Base-by-base conservation (phyloP, 2,113 vertebrate species). In the Psophia crepitans region DNA sequence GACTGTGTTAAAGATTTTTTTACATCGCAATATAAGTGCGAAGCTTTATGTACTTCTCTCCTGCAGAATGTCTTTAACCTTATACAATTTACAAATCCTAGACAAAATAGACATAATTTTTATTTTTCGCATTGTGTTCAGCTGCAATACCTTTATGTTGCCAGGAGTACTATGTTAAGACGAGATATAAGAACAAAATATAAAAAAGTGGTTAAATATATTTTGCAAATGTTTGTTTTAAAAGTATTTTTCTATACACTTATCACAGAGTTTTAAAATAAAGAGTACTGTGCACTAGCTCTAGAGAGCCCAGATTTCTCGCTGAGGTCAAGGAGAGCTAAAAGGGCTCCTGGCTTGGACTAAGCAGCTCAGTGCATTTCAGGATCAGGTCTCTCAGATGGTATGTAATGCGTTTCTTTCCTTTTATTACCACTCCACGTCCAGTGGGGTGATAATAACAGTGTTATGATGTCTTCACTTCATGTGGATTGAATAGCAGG, bases 381-480 rank as follows among this genome's bases (percentile, higher is more conserved):
- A 87, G 66, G 61, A 92, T 87, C 41, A 43, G 41, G 57, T 64
- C 65, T 84, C 87, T 74, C 39, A 26, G 35, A 56, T 15, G 30
- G 21, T 1, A 2, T 26, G 22, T 69, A 84, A 70, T 60, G 35
- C 0, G 0, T 83, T 92, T 79, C 48, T 87, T 93, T 89, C 77
- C 74, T 61, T 79, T 93, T 93, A 87, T 92, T 95, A 46, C 56
- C 66, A 68, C 35, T 73, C 58, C 14, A 53, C 12, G 3, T 85
- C 58, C 82, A 95, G 37, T 89, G 66, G 32, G 65, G 61, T 95
- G 84, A 93, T 83, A 97, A 92, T 69, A 84, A 37, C 39, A 93
- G n/a, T 8, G 14, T 89, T 95, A 94, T 27, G 66, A 91, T 80
- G 79, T 93, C 87, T 94, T 94, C 65, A 27, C 80, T 93, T 95